Evolutionary conservation across 2,113 vertebrate genomes (phyloP).

Genomic region (Setophaga kirtlandii): DNA sequence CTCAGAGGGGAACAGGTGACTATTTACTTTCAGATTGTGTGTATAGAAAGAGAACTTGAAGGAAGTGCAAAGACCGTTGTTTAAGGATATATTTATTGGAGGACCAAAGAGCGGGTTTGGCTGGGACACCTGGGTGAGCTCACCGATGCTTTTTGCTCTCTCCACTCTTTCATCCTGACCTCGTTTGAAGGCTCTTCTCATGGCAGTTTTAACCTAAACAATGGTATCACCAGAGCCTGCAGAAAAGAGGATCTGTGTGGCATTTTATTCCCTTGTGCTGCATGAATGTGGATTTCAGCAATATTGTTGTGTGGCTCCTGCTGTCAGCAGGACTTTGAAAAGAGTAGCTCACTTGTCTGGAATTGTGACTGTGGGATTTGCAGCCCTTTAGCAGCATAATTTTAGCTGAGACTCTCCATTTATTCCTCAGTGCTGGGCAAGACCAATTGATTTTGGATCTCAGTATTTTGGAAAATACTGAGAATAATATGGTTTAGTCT

Average conservation of each 20-base stretch:
- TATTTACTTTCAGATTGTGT: neutral
- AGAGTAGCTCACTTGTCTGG: conserved; percentile 43
- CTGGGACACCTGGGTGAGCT: neutral
- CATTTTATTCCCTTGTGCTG: conserved; percentile 50
- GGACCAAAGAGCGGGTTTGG: neutral
- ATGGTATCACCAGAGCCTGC: conserved; percentile 54
- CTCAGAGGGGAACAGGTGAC: fast-evolving
- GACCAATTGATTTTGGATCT: neutral
- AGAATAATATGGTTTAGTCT: neutral
- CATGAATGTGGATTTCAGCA: conserved; percentile 43
- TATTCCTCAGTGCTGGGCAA: neutral
- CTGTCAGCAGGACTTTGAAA: conserved; percentile 44
- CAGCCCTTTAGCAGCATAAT: neutral
- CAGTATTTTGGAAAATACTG: neutral
- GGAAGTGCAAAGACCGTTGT: neutral
- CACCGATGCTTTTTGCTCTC: conserved; percentile 26
- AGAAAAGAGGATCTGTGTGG: conserved; percentile 66
- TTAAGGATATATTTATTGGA: neutral
- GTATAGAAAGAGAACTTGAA: neutral
- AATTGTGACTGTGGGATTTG: neutral
- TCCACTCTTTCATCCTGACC: neutral
- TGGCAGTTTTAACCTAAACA: conserved; percentile 46
- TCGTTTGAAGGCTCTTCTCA: conserved; percentile 16
- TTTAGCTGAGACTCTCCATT: neutral
- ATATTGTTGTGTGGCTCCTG: conserved; percentile 36